A percentile compares a stretch with the other conserved stretches of the same genome.
Evolutionary conservation across 1,140 invertebrate species (phyloP).

Genomic region (Araneus ventricosus): DNA sequence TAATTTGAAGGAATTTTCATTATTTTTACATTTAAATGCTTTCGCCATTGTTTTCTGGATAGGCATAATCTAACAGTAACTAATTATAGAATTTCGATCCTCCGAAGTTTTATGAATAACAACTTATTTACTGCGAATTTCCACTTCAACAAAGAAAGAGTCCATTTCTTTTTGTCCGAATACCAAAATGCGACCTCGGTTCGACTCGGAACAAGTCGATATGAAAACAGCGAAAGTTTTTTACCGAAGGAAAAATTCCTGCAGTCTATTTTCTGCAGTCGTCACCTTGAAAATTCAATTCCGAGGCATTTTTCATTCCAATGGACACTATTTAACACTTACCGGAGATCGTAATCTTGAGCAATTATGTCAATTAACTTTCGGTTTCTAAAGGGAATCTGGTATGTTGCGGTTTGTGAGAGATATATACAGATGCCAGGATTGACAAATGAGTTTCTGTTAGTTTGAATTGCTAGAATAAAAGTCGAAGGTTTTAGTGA

Average conservation of each 20-base stretch:
- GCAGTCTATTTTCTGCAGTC: not conserved
- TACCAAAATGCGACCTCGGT: not conserved
- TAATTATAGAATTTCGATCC: too few relatives aligned
- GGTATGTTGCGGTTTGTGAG: not conserved
- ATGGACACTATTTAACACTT: constrained; percentile 35
- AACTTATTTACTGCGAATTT: too few relatives aligned
- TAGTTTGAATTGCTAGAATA: not conserved
- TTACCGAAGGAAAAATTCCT: not conserved
- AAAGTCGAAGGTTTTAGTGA: constrained; percentile 11
- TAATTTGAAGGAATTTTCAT: too few relatives aligned
- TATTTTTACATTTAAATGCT: too few relatives aligned
- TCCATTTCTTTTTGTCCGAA: not conserved
- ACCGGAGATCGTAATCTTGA: constrained; percentile 9
- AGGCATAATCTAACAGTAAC: too few relatives aligned
- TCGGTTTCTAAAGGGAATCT: constrained; percentile 39
- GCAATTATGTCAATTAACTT: constrained; percentile 63
- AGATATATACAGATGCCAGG: not conserved
- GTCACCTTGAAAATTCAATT: constrained; percentile 58
- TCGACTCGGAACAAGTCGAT: not conserved
- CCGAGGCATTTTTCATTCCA: not conserved
- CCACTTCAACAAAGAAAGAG: too few relatives aligned
- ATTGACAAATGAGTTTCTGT: constrained; percentile 46
- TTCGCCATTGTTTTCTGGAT: too few relatives aligned
- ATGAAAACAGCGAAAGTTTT: not conserved
- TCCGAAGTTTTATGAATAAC: too few relatives aligned